phyloP scores from a whole-genome alignment of 2,113 vertebrate species.

The Brienomyrus brachyistius region DNA sequence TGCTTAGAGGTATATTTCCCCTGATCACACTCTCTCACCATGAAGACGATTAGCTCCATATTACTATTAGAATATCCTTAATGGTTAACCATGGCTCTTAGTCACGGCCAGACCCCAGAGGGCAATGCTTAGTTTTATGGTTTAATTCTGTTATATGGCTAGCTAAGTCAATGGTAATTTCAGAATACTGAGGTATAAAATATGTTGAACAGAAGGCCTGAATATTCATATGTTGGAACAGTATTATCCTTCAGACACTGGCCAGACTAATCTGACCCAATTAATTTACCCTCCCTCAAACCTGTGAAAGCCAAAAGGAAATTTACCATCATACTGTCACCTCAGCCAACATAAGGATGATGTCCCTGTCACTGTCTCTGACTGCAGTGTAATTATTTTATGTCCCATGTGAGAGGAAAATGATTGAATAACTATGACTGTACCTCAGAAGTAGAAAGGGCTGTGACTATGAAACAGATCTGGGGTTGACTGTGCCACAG shows the following conservation, averaged over 20 bases:
- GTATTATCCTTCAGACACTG: conserved; percentile 1
- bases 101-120: neutral
- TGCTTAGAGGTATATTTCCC: neutral
- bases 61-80: conserved; percentile 6
- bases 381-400: conserved; percentile 16
- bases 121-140: neutral
- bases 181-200: neutral
- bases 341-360: conserved; percentile 9
- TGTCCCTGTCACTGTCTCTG: conserved; percentile 22
- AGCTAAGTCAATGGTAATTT: neutral
- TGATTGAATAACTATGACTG: neutral
- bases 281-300: conserved; percentile 16
- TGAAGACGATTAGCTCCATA: neutral
- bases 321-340: conserved; percentile 26
- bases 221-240: conserved; percentile 7
- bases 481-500: neutral
- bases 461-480: neutral
- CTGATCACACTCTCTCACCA: neutral
- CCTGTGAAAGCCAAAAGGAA: conserved; percentile 10
- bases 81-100: conserved; percentile 3
- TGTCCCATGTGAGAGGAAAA: neutral
- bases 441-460: neutral
- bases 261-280: conserved; percentile 3
- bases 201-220: neutral
- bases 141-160: conserved; percentile 11